Base-by-base conservation (phyloP, 2,797 vertebrate genomes). In the Cuniculus paca region DNA sequence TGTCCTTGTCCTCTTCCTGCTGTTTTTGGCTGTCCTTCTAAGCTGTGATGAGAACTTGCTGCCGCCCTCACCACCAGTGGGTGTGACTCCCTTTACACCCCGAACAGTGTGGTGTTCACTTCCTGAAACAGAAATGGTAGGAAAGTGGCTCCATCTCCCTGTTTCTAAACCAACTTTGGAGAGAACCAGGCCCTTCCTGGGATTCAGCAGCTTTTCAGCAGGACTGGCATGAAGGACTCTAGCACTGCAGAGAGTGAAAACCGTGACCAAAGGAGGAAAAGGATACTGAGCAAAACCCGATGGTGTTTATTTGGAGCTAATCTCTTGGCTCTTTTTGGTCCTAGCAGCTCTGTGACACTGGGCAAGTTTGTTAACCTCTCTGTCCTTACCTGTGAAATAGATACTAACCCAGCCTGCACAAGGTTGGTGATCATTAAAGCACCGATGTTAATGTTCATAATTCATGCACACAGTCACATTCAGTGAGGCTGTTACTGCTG, bases 1-100 rank as follows among this genome's bases (percentile, higher is more conserved):
- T 61, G 78, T 58, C 68, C 10, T 63, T 87, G 94, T 77, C 56
- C 72, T 50, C 48, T 78, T 86, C 48, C 88, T 95, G 68, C 91
- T 90, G 45, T 80, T 94, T 81, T 77, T 82, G 88, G 84, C 74
- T 20, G 4, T n/a, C 68, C 78, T 92, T 85, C 70, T 74, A 90
- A 81, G 88, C 68, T 61, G 34, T 39, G 95, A 75, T 78, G 70
- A 42, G 75, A 92, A 82, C 36, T 93, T 7, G 0, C 36, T 79
- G 5, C 78, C 80, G 60, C 72, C 83, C 90, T 95, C 48, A 45
- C 70, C 70, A 85, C 60, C 52, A 2, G 17, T 11, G 95, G 97
- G 97, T 87, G 96, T 94, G 97, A 81, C 68, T 97, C 74, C 74
- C 31, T 94, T 74, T 91, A 70, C 54, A 90, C 42, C 48, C 65